Percentiles rank a stretch among this genome's conserved stretches.
phyloP scores from a whole-genome alignment of 1,140 invertebrate species.

The Drosophila kanapiae region DNA sequence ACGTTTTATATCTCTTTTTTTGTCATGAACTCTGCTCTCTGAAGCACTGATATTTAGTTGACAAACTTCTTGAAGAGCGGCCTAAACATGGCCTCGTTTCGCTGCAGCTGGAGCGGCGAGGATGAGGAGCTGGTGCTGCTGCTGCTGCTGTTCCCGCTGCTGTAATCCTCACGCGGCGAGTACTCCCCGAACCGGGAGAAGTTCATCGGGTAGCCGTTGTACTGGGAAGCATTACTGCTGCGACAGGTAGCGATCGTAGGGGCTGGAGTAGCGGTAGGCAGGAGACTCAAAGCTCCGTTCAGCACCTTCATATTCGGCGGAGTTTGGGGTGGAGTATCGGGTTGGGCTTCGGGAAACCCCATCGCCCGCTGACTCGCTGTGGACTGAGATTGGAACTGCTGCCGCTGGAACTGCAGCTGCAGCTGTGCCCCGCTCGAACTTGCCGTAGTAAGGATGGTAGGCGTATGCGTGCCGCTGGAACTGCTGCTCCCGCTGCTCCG shows the following conservation, averaged over 20 bases:
- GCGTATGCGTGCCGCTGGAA: conserved; percentile 67
- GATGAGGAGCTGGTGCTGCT: conserved; percentile 72
- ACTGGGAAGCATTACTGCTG: conserved; percentile 79
- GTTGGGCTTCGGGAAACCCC: conserved; percentile 94
- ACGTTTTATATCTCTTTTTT: not conserved
- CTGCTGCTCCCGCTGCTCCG: conserved; percentile 53
- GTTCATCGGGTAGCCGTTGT: conserved; percentile 56
- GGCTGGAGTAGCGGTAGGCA: conserved; percentile 86
- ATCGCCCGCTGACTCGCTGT: conserved; percentile 86
- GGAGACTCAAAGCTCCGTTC: conserved; percentile 89
- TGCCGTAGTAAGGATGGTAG: conserved; percentile 81
- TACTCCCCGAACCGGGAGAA: conserved; percentile 83
- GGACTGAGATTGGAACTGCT: conserved; percentile 66
- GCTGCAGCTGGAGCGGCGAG: conserved; percentile 87
- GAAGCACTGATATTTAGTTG: conserved; percentile 9
- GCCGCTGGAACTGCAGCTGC: conserved; percentile 38
- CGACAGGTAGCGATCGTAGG: conserved; percentile 87
- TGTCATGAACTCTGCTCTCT: too few relatives aligned
- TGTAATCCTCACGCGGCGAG: conserved; percentile 82
- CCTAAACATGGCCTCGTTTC: conserved; percentile 87
- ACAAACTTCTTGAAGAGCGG: conserved; percentile 94
- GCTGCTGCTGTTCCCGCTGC: conserved; percentile 87
- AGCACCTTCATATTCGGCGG: conserved; percentile 96
- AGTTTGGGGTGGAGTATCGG: conserved; percentile 95
- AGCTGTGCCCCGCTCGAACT: conserved; percentile 55